Base-by-base conservation (phyloP, 1,140 invertebrate species). In the Venturia canescens region DNA sequence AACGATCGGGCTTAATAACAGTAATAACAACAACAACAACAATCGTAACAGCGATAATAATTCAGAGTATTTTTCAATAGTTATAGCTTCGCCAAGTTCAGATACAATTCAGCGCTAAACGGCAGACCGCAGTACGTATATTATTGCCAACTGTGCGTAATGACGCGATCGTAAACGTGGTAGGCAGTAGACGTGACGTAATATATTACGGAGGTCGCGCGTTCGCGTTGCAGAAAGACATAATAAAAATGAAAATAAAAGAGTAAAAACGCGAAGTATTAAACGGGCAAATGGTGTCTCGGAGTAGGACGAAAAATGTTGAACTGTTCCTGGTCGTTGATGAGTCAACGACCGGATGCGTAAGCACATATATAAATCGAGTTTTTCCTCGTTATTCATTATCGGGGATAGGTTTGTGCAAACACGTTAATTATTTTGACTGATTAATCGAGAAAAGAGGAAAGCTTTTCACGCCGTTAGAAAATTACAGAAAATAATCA, bases 111-210 rank as follows among this genome's bases (percentile, higher is more conserved):
- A 23, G 75, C 16, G 16, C 27, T 53, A 53, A 74, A 15, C 48
- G 44, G 27, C n/a, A 53, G 16, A 53, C n/a, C 3, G n/a, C 3
- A 13, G 23, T 63, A 63, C 60, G 26, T 63, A 26, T 63, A 63
- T 57, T 53, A 74, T 74, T 74, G 2, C 16, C n/a, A 18, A 15
- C 15, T 15, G 18, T 63, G 29, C 21, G 26, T 57, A 60, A 76
- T 6, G 50, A 76, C 72, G 72, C 9, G 50, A 76, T 23, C 38
- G 21, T 74, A 74, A 76, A 57, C 26, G 53, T 34, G 50, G 50
- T 21, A 53, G 50, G 18, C 50, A 21, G 16, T 2, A 53, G 26
- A 76, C 27, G 6, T 77, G 53, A 77, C 75, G 75, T 44, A 77
- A 77, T 77, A 66, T 23, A 53, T 66, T 66, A 23, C 21, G 60